Evolutionary conservation across 2,888 invertebrate genomes (phyloP).

Genomic region (Anodontia alba): DNA sequence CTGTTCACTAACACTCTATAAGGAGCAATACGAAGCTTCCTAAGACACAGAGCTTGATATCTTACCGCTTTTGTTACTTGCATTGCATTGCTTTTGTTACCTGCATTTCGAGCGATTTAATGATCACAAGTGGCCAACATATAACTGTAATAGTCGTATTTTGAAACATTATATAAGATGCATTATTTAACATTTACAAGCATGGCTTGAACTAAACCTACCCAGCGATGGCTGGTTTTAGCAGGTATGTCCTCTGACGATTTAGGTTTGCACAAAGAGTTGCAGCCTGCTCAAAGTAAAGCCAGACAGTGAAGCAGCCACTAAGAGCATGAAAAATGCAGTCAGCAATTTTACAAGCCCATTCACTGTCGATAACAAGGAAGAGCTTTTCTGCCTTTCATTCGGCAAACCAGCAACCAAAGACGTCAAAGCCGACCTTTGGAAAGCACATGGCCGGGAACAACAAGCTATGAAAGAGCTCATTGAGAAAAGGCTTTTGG

Average conservation of each 20-base stretch:
- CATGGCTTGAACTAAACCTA: too few relatives aligned
- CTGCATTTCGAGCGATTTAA: too few relatives aligned
- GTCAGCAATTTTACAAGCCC: neutral
- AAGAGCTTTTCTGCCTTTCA: neutral
- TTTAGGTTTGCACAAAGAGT: neutral
- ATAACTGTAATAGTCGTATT: too few relatives aligned
- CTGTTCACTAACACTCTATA: too few relatives aligned
- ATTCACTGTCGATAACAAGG: neutral
- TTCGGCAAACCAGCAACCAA: neutral
- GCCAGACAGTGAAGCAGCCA: neutral
- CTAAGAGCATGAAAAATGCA: neutral
- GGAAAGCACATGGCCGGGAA: neutral
- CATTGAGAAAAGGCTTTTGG: neutral
- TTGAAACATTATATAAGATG: too few relatives aligned
- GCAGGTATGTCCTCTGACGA: neutral
- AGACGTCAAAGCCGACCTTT: conserved; percentile 4
- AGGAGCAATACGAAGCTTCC: too few relatives aligned
- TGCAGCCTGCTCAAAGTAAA: neutral
- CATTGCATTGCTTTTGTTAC: too few relatives aligned
- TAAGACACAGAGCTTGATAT: too few relatives aligned
- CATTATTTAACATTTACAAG: too few relatives aligned
- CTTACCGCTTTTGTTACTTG: too few relatives aligned
- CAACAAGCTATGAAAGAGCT: neutral
- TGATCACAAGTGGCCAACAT: too few relatives aligned
- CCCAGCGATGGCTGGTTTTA: too few relatives aligned